Base-by-base conservation (phyloP, 2,797 vertebrate species). In the Etheostoma perlongum region DNA sequence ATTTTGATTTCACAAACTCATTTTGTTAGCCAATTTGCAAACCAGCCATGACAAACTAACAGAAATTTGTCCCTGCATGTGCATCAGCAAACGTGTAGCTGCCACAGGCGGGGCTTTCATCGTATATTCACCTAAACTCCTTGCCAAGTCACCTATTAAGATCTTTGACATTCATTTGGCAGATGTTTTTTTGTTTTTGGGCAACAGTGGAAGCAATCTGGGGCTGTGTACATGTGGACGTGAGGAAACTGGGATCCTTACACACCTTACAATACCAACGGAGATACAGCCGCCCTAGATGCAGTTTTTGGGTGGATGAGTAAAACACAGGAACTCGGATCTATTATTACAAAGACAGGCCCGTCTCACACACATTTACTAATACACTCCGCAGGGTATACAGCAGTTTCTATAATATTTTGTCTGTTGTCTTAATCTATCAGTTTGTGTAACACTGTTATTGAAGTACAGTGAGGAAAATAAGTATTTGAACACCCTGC, bases 301-400 rank as follows among this genome's bases (percentile, higher is more conserved):
- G 16, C 14, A 40, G 42, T 42, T 79, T 59, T 63, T 46, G n/a
- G 51, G 33, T 47, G 30, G 21, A n/a, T 16, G 36, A 63, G 36
- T 5, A 19, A 51, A 66, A 27, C 42, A 27, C 44, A 44, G 19
- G 1, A 27, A 7, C 52, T 13, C 33, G 42, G 49, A 30, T 48
- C 48, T 40, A n/a, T 19, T 60, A 9, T 21, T 30, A 58, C 15
- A 47, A 16, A 76, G n/a, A 51, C 16, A 5, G 8, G 14, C 23
- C 0, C 36, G 4, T 16, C 57, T 48, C 16, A 13, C 27, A 21
- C 33, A 70, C 42, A 2, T 48, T 14, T 52, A 14, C 18, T 14
- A 40, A 33, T 27, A 2, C 8, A 23, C 14, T 21, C 55, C 53
- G 48, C 21, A 27, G 1, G 8, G 27, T 27, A 18, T 44, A 59